phyloP scores from a whole-genome alignment of 2,888 invertebrate species.

The Hartigia nigra region DNA sequence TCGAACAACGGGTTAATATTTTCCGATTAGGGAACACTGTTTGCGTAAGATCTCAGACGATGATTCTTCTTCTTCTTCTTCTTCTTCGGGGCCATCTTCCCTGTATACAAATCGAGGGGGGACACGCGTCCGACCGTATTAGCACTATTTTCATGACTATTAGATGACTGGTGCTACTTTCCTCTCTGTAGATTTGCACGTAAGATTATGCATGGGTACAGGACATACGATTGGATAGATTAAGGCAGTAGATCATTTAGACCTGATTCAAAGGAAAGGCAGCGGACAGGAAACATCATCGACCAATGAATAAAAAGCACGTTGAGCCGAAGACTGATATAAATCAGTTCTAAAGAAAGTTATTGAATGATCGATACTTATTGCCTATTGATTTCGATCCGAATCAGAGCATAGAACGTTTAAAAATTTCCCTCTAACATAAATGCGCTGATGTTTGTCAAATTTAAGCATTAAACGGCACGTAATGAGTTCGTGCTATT shows the following conservation, averaged over 20 bases:
- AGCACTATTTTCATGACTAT: background rate
- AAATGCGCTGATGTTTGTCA: background rate
- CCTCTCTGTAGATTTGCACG: background rate
- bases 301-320: background rate
- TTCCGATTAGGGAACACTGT: background rate
- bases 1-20: background rate
- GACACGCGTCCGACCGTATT: background rate
- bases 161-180: background rate
- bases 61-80: background rate
- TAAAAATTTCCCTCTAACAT: background rate
- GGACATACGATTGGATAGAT: background rate
- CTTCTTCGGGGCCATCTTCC: background rate
- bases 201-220: background rate
- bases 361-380: background rate
- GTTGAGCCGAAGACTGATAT: background rate
- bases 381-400: background rate
- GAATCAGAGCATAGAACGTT: background rate
- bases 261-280: background rate
- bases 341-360: background rate
- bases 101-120: background rate
- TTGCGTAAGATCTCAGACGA: background rate
- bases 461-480: background rate
- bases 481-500: background rate
- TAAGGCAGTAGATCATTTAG: background rate
- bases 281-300: too few relatives aligned